Conservation (phyloP, 2,113 vertebrate genomes). For the Grammomys surdaster region DNA sequence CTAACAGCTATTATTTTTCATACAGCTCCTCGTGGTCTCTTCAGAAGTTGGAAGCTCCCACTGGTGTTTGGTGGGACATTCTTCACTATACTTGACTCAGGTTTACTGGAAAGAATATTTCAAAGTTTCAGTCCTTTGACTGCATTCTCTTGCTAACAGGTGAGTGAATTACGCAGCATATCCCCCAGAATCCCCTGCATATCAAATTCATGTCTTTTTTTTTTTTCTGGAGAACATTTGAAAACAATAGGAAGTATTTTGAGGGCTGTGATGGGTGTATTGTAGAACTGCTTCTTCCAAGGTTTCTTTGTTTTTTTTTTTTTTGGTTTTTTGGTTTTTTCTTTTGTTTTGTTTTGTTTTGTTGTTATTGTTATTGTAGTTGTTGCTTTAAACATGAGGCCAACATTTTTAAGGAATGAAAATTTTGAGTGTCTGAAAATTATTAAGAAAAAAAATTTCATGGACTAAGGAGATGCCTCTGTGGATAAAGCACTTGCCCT, state of each 20-base stretch:
- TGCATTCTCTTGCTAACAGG: neutral
- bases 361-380: too few relatives aligned
- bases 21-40: neutral
- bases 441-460: neutral
- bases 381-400: neutral
- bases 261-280: neutral
- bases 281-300: constrained; percentile 30
- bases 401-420: neutral
- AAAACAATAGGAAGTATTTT: neutral
- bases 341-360: too few relatives aligned
- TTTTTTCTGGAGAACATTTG: constrained; percentile 60
- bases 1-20: neutral
- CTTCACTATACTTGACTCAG: neutral
- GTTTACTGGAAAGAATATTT: neutral
- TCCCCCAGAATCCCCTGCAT: neutral
- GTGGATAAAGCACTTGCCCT: neutral
- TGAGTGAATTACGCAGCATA: neutral
- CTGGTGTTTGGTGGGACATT: neutral
- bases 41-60: neutral
- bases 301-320: neutral
- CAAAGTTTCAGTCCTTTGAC: neutral
- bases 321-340: too few relatives aligned
- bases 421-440: neutral
- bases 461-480: neutral
- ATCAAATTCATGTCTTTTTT: neutral